Evolutionary conservation across 2,113 vertebrate species (phyloP), one percentile per base, ranked within the genome.

Genomic region (Podilymbus podiceps): DNA sequence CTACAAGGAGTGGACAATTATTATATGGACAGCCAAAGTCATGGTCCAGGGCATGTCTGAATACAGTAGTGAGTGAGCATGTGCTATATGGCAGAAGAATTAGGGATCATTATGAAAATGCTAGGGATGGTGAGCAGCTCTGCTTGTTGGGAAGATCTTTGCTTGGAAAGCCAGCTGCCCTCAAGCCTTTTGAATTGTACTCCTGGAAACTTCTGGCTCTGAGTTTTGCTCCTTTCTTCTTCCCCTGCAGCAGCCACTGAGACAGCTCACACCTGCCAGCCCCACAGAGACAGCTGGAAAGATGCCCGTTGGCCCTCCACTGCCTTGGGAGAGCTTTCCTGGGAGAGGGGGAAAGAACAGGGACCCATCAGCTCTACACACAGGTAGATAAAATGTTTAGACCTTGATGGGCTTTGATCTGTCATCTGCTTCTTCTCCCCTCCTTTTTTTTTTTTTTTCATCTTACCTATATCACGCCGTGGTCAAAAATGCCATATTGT

Each of bases 291-390:
- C 24, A 60, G n/a, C 8, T 2, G 2, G n/a, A 6, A 50, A 90
- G 25, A 31, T 1, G 2, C 20, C 35, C 0, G 1, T 7, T 78
- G 52, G 53, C 15, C 20, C 49, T 38, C 60, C 0, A 1, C 28
- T 71, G 33, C 33, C 55, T 64, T 64, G 22, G 55, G 18, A 84
- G 5, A 2, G 2, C 15, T 78, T 88, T 18, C 18, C 25, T 79
- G 33, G 10, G 31, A 79, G 7, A 23, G 4, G 23, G 9, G 59
- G 15, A 47, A 68, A 31, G 8, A 28, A 47, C 0, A 0, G 35
- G 35, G 15, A 52, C 14, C 4, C 21, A 17, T 50, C 0, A 0
- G 6, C 47, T 27, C 35, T 50, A 42, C 72, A 42, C 40, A 20
- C 0, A 1, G 13, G 15, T 15, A 25, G 22, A 8, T n/a, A 22